Evolutionary conservation across 2,888 invertebrate genomes (phyloP).

Genomic region (Campoplex nolae): DNA sequence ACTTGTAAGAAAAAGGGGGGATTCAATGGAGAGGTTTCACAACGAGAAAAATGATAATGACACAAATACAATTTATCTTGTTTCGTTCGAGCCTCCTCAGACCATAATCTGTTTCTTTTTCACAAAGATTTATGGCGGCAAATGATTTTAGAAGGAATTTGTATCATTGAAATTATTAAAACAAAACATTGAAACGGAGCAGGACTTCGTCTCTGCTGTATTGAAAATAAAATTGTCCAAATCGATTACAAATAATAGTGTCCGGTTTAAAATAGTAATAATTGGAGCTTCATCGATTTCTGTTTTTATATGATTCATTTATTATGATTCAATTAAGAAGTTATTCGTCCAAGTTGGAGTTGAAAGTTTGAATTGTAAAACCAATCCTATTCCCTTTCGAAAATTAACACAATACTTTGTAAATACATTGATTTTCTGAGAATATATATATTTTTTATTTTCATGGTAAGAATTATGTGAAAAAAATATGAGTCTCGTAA

Average conservation of each 20-base stretch:
- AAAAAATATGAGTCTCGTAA: background rate
- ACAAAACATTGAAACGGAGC: background rate
- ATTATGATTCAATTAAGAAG: background rate
- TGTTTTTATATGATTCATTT: too few relatives aligned
- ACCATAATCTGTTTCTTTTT: background rate
- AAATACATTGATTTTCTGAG: background rate
- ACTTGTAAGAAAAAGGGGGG: background rate
- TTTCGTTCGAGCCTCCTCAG: background rate
- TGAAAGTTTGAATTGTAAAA: background rate
- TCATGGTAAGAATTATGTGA: background rate
- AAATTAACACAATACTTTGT: background rate
- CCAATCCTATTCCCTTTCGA: background rate
- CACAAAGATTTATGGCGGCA: background rate
- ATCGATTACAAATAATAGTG: background rate
- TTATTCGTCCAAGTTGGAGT: background rate
- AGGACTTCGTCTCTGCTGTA: background rate
- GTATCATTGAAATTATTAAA: background rate
- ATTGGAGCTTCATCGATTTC: background rate
- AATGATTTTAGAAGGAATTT: background rate
- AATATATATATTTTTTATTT: background rate
- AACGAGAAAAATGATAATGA: conserved; percentile 17
- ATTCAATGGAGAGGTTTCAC: background rate
- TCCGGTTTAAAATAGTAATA: background rate
- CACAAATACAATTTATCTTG: conserved; percentile 5
- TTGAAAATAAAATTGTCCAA: background rate